phyloP scores from a whole-genome alignment of 2,113 vertebrate species.

The Stegastes partitus region DNA sequence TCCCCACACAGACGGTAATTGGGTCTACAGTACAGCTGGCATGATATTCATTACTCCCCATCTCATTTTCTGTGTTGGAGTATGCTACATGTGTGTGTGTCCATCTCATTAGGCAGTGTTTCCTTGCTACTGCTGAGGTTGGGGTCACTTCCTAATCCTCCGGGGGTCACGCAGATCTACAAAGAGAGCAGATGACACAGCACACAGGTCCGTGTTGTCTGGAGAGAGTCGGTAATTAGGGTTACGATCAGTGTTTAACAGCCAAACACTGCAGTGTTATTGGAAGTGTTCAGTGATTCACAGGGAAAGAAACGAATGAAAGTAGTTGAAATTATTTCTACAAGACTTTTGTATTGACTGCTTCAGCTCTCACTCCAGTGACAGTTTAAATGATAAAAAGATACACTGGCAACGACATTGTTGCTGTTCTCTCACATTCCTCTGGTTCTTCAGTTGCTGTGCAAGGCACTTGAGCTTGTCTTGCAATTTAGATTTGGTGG shows the following conservation, averaged over 20 bases:
- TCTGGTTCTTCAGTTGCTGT: slow-evolving; percentile 9
- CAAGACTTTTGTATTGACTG: not conserved
- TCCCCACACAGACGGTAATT: slow-evolving; percentile 53
- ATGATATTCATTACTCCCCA: slow-evolving; percentile 56
- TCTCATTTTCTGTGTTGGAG: slow-evolving; percentile 23
- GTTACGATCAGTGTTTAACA: slow-evolving; percentile 65
- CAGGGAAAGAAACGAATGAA: slow-evolving; percentile 4
- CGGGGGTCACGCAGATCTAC: slow-evolving; percentile 47
- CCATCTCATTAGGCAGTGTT: slow-evolving; percentile 68
- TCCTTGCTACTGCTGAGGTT: slow-evolving; percentile 40
- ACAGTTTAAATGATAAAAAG: not conserved
- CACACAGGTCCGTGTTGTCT: slow-evolving; percentile 57
- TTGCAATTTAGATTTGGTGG: not conserved
- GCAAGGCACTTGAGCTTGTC: not conserved
- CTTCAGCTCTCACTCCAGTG: not conserved
- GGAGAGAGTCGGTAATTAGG: slow-evolving; percentile 65
- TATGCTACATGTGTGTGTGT: slow-evolving; percentile 2
- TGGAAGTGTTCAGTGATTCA: slow-evolving; percentile 24
- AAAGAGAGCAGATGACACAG: slow-evolving; percentile 66
- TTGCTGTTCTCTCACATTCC: not conserved
- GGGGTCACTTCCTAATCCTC: slow-evolving; percentile 65
- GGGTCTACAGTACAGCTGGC: slow-evolving; percentile 20
- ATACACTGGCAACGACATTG: not conserved
- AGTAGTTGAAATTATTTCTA: slow-evolving; percentile 9
- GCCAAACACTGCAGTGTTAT: slow-evolving; percentile 14